Conservation (phyloP, 2,113 vertebrate species). For the Pteronura brasiliensis region DNA sequence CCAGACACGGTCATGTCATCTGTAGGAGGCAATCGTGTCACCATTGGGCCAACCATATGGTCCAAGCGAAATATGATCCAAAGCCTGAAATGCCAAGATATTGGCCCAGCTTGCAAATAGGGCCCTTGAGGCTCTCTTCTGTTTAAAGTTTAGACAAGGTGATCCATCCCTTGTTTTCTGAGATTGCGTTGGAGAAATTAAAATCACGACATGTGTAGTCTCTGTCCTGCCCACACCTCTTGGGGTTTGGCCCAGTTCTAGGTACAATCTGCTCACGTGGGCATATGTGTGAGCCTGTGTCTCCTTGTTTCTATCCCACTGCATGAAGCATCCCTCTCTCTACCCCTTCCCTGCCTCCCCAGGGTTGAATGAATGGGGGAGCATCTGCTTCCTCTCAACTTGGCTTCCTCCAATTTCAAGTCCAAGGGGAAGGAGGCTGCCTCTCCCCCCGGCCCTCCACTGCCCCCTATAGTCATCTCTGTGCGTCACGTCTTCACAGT, state of each 20-base stretch:
- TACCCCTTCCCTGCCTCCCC: accelerated
- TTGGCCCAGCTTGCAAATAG: accelerated
- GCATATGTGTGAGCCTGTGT: accelerated
- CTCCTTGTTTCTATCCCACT: background rate
- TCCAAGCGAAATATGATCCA: accelerated
- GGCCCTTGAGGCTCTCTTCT: accelerated
- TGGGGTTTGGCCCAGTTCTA: accelerated
- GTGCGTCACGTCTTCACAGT: accelerated
- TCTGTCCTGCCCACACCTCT: background rate
- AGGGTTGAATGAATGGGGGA: background rate
- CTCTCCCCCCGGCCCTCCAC: accelerated
- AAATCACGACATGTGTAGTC: accelerated
- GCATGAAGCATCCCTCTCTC: background rate
- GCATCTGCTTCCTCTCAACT: background rate
- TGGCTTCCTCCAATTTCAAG: background rate
- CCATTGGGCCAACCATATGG: accelerated
- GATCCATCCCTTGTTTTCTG: background rate
- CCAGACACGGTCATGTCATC: background rate
- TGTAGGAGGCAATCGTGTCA: background rate
- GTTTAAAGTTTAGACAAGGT: background rate
- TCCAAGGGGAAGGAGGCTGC: background rate
- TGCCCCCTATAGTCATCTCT: background rate
- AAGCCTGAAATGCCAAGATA: accelerated
- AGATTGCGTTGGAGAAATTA: background rate
- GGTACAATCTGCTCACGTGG: accelerated